Evolutionary conservation across 2,797 vertebrate genomes (phyloP), one percentile per base, ranked within the genome.

Genomic region (Eulemur rubriventer): DNA sequence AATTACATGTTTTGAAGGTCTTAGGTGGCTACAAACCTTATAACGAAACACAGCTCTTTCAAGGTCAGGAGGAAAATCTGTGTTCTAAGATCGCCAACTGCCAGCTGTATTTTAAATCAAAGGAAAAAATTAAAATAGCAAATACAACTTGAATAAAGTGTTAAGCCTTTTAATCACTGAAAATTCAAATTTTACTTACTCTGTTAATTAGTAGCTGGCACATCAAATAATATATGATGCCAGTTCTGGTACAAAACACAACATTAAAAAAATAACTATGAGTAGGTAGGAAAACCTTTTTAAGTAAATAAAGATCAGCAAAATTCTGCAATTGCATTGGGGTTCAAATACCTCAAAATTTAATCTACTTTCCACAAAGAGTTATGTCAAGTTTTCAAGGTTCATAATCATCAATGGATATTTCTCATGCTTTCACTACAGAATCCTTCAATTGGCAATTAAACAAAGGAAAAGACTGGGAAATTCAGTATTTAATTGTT

Each of bases 151-250:
- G 82, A 96, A 97, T 88, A 94, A 91, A 91, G 33, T 95, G 28
- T 93, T 90, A 91, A 63, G 24, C 6, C 46, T 95, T 96, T 90
- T 95, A 97, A 98, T 97, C 76, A 97, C 75, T 41, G 43, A 93
- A 97, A 95, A 85, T 52, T 94, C 41, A 75, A 76, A 95, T 84
- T 93, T 96, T 95, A 97, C 94, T 96, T 91, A 93, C 69, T 82
- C 48, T 35, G 59, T 97, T 98, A 98, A 98, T 98, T 97, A 97
- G 91, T 69, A 93, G 61, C 96, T 97, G 96, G 94, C 94, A 97
- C 83, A 96, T 97, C 86, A 95, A 96, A 92, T 94, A 83, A 84
- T 87, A 59, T 41, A 38, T 33, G 57, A 82, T 96, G 96, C 96
- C 96, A 98, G 76, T 92, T 95, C 79, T 73, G 4, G 43, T 97